Evolutionary conservation across 1,140 invertebrate genomes (phyloP), one percentile per base, ranked within the genome.

Genomic region (Heliconius hewitsoni): DNA sequence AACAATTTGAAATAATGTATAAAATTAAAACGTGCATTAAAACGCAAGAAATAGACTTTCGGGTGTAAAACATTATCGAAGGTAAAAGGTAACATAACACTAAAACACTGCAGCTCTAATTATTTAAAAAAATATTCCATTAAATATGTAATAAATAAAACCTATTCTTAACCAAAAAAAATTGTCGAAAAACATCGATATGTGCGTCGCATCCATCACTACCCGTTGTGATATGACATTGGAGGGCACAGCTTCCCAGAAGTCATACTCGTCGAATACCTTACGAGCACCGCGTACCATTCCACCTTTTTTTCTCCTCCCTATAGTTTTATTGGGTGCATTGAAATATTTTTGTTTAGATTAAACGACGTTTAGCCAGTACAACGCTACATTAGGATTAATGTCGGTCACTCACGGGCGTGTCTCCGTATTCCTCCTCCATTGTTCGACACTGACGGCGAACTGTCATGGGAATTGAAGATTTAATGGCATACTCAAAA

Each of bases 271-370:
- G 88, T 89, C 86, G 91, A 88, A 92, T 94, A 90, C 89, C 93
- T 92, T 94, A 93, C 91, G 88, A 88, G 89, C 88, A 82, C 80
- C 84, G 87, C 86, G 83, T 84, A 85, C 87, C 89, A 91, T 88
- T 86, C 87, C 87, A 87, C 76, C 80, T 90, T 92, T 92, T 93
- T 91, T 92, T 89, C 80, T 89, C 87, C 83, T 77, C 81, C 85
- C 86, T 85, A 91, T 91, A 91, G 88, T 94, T 91, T 94, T 93
- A 92, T 93, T 93, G 91, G 88, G 82, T 81, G 87, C 92, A 92
- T 93, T 93, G 87, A 93, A 93, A 94, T 94, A 94, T 94, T 93
- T 93, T 91, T 90, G 91, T 93, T 92, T 93, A 93, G 91, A 94
- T 94, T 92, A 93, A 94, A 92, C 90, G 91, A 85, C 90, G 89